Base-by-base conservation (phyloP, 1,140 invertebrate species). In the Drosophila paulistorum region DNA sequence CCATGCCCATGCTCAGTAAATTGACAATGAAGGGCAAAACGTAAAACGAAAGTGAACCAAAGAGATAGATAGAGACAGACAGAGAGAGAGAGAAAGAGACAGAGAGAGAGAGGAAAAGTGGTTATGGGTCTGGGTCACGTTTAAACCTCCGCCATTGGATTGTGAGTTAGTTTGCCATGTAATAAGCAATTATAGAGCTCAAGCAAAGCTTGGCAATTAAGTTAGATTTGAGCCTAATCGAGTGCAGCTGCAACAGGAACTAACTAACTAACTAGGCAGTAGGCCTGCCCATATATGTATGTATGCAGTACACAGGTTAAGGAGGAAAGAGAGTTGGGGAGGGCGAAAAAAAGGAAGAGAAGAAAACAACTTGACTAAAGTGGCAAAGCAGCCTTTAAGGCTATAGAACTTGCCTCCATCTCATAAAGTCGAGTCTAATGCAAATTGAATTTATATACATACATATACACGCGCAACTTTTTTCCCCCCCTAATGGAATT, bases 121-220 rank as follows among this genome's bases (percentile, higher is more conserved):
- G 45, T 51, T 23, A 51, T 51, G 45, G 17, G 45, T 51, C 17
- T 51, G 45, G 45, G 17, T 51, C 45, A 51, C 45, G 45, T 51
- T 51, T 51, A 51, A 51, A 11, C 45, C 45, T 23, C 10, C 45
- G n/a, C 45, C 45, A 51, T 11, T 51, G 45, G 45, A 71, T 82
- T 81, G 79, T 81, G 74, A 81, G 74, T 73, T 82, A 81, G 79
- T 78, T 82, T 82, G 71, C 74, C 79, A 80, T 82, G 79, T 82
- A 82, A 82, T 82, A 82, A 82, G 79, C 79, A 82, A 82, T 82
- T 82, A 82, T 65, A 48, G 73, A 61, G 78, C 57, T 68, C 65
- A 68, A 74, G 68, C 79, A 67, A 74, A 66, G 55, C 74, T 71
- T 65, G 67, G 67, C 79, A 82, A 82, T 82, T 82, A 82, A 71